These are phyloP conservation scores for Leuciscus waleckii DNA, from an alignment of 2,797 vertebrate species.

Conservation along the genomic window DNA sequence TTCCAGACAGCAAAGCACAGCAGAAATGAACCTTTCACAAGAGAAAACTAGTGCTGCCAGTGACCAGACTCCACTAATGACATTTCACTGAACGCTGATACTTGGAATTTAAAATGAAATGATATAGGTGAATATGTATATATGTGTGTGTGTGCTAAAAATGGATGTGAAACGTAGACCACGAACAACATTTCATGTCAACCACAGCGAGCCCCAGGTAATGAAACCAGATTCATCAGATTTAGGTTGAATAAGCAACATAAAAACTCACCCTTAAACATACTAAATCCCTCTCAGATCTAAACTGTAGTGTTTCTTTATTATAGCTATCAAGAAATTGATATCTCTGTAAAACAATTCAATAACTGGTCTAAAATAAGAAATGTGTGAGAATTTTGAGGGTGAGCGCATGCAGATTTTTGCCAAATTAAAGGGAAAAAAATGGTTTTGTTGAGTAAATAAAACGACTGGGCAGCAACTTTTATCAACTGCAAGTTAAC, in stretches of 20 bases:
- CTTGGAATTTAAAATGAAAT: not conserved
- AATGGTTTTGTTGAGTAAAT: not conserved
- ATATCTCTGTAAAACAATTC: not conserved
- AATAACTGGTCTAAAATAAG: not conserved
- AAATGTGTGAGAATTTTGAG: not conserved
- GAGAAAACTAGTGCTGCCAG: not conserved
- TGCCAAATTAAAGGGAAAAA: not conserved
- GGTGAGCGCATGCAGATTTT: not conserved
- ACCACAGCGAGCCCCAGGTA: conserved; percentile 41
- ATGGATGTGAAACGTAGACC: not conserved
- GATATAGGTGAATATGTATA: not conserved
- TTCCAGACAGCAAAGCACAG: not conserved
- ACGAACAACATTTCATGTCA: conserved; percentile 39
- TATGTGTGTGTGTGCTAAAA: not conserved
- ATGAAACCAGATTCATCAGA: conserved; percentile 42
- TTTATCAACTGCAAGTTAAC: not conserved
- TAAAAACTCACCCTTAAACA: not conserved
- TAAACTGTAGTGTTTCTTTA: not conserved
- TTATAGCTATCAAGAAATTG: not conserved
- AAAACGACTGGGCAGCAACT: not conserved
- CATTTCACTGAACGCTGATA: not conserved
- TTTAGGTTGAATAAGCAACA: conserved; percentile 52
- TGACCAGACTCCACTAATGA: not conserved
- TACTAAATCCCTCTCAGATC: not conserved
- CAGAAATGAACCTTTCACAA: not conserved